Evolutionary conservation across 2,888 invertebrate species (phyloP).

Genomic region (Lordiphosa fenestrarum): DNA sequence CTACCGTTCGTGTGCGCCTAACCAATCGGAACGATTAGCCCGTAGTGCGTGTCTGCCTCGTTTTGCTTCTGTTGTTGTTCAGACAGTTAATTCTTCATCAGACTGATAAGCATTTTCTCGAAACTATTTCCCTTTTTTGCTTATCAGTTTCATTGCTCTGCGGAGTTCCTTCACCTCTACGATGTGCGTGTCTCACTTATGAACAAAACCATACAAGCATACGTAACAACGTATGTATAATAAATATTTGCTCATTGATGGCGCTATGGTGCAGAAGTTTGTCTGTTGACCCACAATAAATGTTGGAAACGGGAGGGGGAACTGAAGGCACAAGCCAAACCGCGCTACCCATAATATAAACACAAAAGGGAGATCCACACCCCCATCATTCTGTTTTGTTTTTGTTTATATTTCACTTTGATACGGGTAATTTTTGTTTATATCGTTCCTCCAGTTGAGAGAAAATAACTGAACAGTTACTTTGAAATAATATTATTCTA

Average conservation of each 20-base stretch:
- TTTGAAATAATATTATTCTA: too few relatives aligned
- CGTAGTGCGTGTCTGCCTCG: conserved; percentile 18
- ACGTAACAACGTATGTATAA: conserved; percentile 17
- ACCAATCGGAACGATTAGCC: conserved; percentile 28
- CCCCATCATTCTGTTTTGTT: conserved; percentile 3
- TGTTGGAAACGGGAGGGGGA: conserved; percentile 26
- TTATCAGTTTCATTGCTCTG: conserved; percentile 55
- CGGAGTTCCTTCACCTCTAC: conserved; percentile 65
- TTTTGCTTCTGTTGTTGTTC: conserved; percentile 13
- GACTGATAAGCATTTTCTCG: conserved; percentile 44
- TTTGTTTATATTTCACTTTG: conserved; percentile 32
- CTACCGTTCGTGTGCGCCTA: conserved; percentile 1
- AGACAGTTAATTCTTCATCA: conserved; percentile 19
- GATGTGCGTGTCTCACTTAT: conserved; percentile 39
- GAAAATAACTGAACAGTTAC: not conserved
- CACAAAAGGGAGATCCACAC: conserved; percentile 46
- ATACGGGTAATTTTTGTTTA: conserved; percentile 30
- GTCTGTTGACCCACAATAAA: conserved; percentile 43
- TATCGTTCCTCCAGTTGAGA: too few relatives aligned
- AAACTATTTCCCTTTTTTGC: conserved; percentile 31
- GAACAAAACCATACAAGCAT: conserved; percentile 24
- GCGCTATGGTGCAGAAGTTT: conserved; percentile 18
- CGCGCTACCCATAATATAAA: conserved; percentile 59
- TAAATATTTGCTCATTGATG: conserved; percentile 39
- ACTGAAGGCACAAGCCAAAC: conserved; percentile 58